phyloP scores from a whole-genome alignment of 1,140 invertebrate species.

The Mylabris phalerata region DNA sequence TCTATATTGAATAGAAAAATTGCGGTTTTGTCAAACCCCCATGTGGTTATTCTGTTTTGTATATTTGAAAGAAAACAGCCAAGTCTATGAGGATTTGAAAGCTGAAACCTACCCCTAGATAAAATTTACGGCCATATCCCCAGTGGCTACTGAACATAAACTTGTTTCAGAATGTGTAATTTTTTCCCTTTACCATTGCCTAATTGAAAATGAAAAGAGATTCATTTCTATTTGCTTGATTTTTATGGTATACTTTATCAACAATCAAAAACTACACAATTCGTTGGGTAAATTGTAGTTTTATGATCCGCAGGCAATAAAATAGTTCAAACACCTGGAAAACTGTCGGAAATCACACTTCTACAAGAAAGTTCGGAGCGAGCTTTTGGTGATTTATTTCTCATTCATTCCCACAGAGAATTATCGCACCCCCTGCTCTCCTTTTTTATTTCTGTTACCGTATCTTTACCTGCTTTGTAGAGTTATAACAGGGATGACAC shows the following conservation, averaged over 20 bases:
- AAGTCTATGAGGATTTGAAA: too few species aligned
- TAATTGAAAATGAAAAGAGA: too few species aligned
- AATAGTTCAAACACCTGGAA: constrained; percentile 27
- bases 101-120: too few species aligned
- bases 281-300: constrained; percentile 21
- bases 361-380: constrained; percentile 10
- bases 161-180: too few species aligned
- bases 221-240: too few species aligned
- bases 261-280: background rate
- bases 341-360: constrained; percentile 25
- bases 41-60: background rate
- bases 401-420: constrained; percentile 17
- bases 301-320: constrained; percentile 24
- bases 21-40: constrained; percentile 28
- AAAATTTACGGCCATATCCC: too few species aligned
- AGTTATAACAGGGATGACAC: constrained; percentile 18
- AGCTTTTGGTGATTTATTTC: constrained; percentile 24
- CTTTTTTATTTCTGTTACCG: background rate
- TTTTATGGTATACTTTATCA: too few species aligned
- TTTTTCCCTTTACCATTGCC: too few species aligned
- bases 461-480: constrained; percentile 17
- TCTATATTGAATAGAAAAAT: constrained; percentile 18
- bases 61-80: too few species aligned
- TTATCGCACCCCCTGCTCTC: constrained; percentile 11
- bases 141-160: too few species aligned